These are phyloP conservation scores for Gymnocephalus cernua DNA, from an alignment of 2,113 vertebrate genomes.

Conservation along the genomic window DNA sequence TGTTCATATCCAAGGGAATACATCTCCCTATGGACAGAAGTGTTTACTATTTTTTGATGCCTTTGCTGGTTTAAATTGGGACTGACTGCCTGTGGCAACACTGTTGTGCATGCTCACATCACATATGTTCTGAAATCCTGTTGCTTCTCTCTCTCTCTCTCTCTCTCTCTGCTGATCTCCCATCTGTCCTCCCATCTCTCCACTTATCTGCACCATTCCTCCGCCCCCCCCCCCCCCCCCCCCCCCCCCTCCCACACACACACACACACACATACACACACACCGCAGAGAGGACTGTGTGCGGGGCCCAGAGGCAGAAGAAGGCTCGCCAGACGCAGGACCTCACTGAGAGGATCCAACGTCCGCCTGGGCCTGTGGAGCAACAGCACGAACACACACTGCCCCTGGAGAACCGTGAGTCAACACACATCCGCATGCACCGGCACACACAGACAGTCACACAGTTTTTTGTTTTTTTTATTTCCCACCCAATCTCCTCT, in stretches of 20 bases:
- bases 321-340: slow-evolving; percentile 83
- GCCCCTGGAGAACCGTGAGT: slow-evolving; percentile 70
- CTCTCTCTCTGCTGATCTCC: slow-evolving; percentile 48
- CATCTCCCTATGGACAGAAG: slow-evolving; percentile 43
- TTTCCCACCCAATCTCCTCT: slow-evolving; percentile 1
- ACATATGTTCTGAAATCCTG: slow-evolving; percentile 70
- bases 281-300: slow-evolving; percentile 69
- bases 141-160: slow-evolving; percentile 51
- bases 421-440: slow-evolving; percentile 38
- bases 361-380: slow-evolving; percentile 77
- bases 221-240: slow-evolving; percentile 20
- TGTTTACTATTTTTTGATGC: slow-evolving; percentile 65
- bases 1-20: slow-evolving; percentile 34
- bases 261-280: no score
- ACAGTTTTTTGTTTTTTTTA: background rate
- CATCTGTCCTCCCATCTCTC: slow-evolving; percentile 61
- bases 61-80: slow-evolving; percentile 64
- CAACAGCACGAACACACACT: slow-evolving; percentile 78
- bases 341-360: slow-evolving; percentile 82
- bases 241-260: no score
- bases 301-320: slow-evolving; percentile 82
- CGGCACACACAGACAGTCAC: slow-evolving; percentile 26
- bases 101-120: slow-evolving; percentile 63
- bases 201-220: slow-evolving; percentile 31
- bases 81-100: slow-evolving; percentile 63